Evolutionary conservation across 2,797 vertebrate species (phyloP).

Genomic region (Syngnathus rostellatus): DNA sequence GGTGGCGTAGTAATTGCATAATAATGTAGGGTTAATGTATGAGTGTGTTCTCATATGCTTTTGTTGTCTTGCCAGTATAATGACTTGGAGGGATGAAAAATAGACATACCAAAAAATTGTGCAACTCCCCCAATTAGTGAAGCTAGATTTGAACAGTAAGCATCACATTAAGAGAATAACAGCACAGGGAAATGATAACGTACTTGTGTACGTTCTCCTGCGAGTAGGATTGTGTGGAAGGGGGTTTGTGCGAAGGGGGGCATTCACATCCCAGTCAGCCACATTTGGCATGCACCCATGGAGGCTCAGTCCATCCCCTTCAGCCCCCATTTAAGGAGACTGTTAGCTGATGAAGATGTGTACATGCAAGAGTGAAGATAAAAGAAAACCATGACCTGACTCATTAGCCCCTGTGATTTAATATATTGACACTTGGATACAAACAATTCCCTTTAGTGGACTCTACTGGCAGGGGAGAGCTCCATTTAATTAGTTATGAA

Average conservation of each 20-base stretch:
- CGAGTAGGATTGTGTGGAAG: constrained; percentile 53
- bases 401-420: constrained; percentile 99
- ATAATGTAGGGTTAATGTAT: constrained; percentile 17
- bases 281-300: constrained; percentile 65
- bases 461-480: constrained; percentile 80
- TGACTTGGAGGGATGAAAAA: constrained; percentile 62
- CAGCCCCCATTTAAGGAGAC: constrained; percentile 71
- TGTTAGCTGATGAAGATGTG: constrained; percentile 77
- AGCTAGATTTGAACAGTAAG: constrained; percentile 57
- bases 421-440: constrained; percentile 98
- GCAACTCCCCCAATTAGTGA: constrained; percentile 70
- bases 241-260: constrained; percentile 12
- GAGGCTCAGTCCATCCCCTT: constrained; percentile 58
- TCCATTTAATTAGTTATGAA: constrained; percentile 99
- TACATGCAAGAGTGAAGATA: constrained; percentile 85
- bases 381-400: constrained; percentile 93
- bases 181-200: constrained; percentile 60
- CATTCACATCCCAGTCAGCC: constrained; percentile 67
- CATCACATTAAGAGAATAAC: constrained; percentile 62
- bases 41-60: constrained; percentile 57
- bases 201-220: constrained; percentile 44
- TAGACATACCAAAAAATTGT: constrained; percentile 50
- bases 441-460: constrained; percentile 98
- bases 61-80: constrained; percentile 65
- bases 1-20: constrained; percentile 63